phyloP scores from a whole-genome alignment of 1,140 invertebrate genomes.

The Ptiloglossa arizonensis region DNA sequence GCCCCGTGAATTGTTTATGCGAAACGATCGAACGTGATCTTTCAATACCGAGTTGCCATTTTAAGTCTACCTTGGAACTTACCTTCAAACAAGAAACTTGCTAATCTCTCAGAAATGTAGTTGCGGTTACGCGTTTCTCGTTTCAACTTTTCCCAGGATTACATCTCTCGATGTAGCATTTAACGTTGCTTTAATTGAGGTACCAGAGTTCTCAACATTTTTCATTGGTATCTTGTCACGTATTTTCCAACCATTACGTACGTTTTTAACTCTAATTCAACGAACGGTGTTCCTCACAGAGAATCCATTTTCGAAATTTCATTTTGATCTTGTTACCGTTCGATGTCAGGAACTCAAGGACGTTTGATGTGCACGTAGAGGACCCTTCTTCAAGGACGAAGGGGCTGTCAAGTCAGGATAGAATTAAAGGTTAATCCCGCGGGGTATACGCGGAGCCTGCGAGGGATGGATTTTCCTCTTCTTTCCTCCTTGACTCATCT shows the following conservation, averaged over 20 bases:
- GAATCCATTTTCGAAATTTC: constrained; percentile 60
- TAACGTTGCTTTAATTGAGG: neutral
- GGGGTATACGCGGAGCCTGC: constrained; percentile 67
- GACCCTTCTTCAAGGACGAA: constrained; percentile 52
- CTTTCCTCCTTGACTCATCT: constrained; percentile 44
- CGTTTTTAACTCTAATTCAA: too few relatives aligned
- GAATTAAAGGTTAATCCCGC: constrained; percentile 82
- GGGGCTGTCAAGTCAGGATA: constrained; percentile 74
- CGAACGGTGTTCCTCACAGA: neutral
- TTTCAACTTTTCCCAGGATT: too few relatives aligned
- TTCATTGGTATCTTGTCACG: neutral
- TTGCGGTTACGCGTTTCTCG: too few relatives aligned
- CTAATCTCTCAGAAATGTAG: too few relatives aligned
- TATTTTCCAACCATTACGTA: neutral
- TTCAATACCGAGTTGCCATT: neutral
- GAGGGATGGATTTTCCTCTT: constrained; percentile 46
- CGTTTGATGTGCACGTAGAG: constrained; percentile 44
- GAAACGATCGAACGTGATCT: neutral
- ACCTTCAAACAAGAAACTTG: too few relatives aligned
- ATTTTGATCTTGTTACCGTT: constrained; percentile 56
- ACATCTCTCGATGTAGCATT: too few relatives aligned
- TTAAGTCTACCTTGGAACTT: too few relatives aligned
- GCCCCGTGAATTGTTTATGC: neutral
- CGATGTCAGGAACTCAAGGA: constrained; percentile 40
- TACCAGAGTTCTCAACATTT: neutral